These are phyloP conservation scores for Drosophila neonasuta DNA, from an alignment of 2,888 invertebrate species.

Conservation along the genomic window DNA sequence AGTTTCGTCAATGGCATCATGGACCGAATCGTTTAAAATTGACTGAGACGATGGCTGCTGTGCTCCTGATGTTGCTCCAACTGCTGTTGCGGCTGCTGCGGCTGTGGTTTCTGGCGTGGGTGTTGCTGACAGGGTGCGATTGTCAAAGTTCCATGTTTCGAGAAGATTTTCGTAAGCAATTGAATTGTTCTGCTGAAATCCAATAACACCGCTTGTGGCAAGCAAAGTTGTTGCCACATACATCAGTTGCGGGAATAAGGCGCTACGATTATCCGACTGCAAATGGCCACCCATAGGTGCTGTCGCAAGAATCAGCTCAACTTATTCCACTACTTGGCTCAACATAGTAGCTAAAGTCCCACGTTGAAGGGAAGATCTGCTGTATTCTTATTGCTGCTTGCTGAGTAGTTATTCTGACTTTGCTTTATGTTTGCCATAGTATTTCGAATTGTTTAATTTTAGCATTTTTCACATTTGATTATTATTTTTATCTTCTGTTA, in stretches of 20 bases:
- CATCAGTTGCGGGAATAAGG: constrained; percentile 62
- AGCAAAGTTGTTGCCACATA: constrained; percentile 67
- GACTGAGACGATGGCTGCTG: constrained; percentile 25
- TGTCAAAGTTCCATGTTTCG: constrained; percentile 49
- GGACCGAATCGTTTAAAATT: constrained; percentile 39
- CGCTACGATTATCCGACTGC: constrained; percentile 51
- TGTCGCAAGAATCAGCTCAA: constrained; percentile 28
- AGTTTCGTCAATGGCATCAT: constrained; percentile 28
- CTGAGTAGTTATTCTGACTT: background rate
- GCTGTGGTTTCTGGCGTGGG: constrained; percentile 13
- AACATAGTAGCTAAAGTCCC: constrained; percentile 27
- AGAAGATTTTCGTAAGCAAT: constrained; percentile 59
- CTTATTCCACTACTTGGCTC: constrained; percentile 14
- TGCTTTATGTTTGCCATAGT: constrained; percentile 39
- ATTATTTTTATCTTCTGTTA: constrained; percentile 7
- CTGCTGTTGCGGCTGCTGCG: constrained; percentile 15
- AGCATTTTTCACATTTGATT: constrained; percentile 41
- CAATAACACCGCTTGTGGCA: constrained; percentile 57
- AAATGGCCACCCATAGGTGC: constrained; percentile 64
- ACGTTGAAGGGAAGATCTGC: background rate
- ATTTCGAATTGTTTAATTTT: constrained; percentile 37
- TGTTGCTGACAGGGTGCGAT: constrained; percentile 38
- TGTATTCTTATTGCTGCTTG: background rate
- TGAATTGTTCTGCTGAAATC: constrained; percentile 59
- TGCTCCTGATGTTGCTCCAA: constrained; percentile 14